Base-by-base conservation (phyloP, 2,888 invertebrate species). In the Clivina fossor region DNA sequence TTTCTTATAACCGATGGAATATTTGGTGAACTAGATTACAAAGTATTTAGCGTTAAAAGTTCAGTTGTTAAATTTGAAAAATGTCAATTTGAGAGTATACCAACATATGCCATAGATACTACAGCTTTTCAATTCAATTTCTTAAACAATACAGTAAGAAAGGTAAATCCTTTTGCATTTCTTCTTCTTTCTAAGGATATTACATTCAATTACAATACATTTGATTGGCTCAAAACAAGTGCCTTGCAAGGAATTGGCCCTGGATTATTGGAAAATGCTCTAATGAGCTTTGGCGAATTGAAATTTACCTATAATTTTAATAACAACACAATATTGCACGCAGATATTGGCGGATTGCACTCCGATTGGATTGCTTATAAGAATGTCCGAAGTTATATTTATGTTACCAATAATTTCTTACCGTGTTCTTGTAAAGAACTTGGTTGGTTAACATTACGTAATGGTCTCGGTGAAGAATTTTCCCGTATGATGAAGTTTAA, bases 181-280 rank as follows among this genome's bases (percentile, higher is more conserved):
- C n/a, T 16, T 18, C 11, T 53, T 9, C 16, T 53, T 3, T 44
- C 53, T 3, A 33, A 53, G 35, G 9, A 35, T 13, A 26, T 35
- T 11, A 53, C 24, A 7, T 11, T 53, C 11, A 9, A 35, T 26
- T 11, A 26, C 9, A 53, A 43, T 24, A 15, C 24, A n/a, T 44
- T 53, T 24, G 13, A 9, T 1, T 28, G 16, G 2, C n/a, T 53
- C n/a, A 43, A 53, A 44, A 44, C 53, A 15, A 53, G 44, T 16
- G 53, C 43, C 3, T 18, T 53, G n/a, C 44, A 43, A 35, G 53
- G 53, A n/a, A 44, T 53, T 16, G 43, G 53, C 8, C 53, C 53
- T 9, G 53, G 53, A 2, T 18, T 53, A 20, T 19, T 53, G 3
- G 53, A 53, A 35, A 53, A 43, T 11, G 35, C 43, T 19, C 13